Conservation (phyloP, 1,140 invertebrate species). For the Papilio dardanus region DNA sequence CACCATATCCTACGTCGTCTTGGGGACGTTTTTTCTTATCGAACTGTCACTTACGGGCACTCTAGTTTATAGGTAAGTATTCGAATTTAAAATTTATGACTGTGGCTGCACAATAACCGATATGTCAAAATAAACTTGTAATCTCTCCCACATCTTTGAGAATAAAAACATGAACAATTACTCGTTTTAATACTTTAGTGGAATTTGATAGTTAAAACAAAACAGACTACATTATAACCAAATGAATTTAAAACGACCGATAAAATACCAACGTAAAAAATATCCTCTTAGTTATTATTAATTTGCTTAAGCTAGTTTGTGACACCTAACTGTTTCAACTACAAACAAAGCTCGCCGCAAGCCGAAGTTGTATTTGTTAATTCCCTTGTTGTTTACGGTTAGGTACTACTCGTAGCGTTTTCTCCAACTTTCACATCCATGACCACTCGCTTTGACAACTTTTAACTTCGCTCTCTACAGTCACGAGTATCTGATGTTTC, state of each 20-base stretch:
- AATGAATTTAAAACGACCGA: not conserved
- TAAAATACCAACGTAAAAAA: not conserved
- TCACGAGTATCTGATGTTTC: not conserved
- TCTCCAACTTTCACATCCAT: not conserved
- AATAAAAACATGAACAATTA: too few species aligned
- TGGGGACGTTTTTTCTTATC: conserved; percentile 87
- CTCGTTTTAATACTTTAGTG: too few species aligned
- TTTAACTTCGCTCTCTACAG: not conserved
- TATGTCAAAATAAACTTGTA: too few species aligned
- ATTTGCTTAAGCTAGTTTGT: not conserved
- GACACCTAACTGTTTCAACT: not conserved
- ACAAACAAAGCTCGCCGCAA: not conserved
- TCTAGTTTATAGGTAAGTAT: conserved; percentile 74
- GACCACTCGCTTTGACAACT: conserved; percentile 3
- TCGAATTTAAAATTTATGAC: not conserved
- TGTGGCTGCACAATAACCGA: too few species aligned
- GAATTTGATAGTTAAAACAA: not conserved
- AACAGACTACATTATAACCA: not conserved
- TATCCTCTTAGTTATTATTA: not conserved
- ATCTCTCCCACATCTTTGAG: too few species aligned
- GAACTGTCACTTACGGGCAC: conserved; percentile 83
- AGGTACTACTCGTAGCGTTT: not conserved
- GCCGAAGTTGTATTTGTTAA: not conserved
- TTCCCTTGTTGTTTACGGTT: conserved; percentile 3
- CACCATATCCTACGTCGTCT: conserved; percentile 90